A percentile compares a stretch with the other conserved stretches of the same genome.
Evolutionary conservation across 2,113 vertebrate genomes (phyloP).

Genomic region (Calyptommatus sinebrachiatus): DNA sequence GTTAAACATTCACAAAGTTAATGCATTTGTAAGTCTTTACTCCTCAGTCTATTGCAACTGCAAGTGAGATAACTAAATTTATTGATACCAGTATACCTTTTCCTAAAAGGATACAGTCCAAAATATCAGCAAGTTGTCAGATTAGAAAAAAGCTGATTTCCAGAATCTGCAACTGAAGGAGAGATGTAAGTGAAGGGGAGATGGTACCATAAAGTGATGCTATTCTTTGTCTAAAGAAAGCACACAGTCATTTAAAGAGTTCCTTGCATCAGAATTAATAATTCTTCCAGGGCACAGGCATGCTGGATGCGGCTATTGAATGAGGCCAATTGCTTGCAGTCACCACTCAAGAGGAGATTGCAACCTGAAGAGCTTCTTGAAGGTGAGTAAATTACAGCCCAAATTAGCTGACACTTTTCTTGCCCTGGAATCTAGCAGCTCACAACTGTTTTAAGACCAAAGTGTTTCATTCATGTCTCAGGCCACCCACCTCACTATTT

Average conservation of each 20-base stretch:
- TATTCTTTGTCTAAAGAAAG: background rate
- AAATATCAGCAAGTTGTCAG: too few species aligned
- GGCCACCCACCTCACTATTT: conserved; percentile 65
- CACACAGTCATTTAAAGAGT: background rate
- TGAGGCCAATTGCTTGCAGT: background rate
- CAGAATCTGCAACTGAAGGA: background rate
- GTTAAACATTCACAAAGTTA: background rate
- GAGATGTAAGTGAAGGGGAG: background rate
- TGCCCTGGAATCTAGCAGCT: conserved; percentile 45
- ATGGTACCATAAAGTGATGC: background rate
- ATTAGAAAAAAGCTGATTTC: too few species aligned
- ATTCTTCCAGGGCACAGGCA: background rate
- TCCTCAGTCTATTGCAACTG: background rate
- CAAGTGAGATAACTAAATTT: background rate
- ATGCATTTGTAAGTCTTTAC: background rate
- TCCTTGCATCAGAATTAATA: background rate
- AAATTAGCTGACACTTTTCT: conserved; percentile 55
- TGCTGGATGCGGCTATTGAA: conserved; percentile 7
- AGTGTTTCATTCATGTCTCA: conserved; percentile 59
- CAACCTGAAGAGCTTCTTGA: conserved; percentile 40
- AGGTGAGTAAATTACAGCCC: conserved; percentile 47
- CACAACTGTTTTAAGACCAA: conserved; percentile 55
- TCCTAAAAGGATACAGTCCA: too few species aligned
- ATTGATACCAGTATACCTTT: background rate
- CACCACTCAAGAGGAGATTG: conserved; percentile 36